These are phyloP conservation scores for Sialia sialis DNA, from an alignment of 2,113 vertebrate species.

Conservation along the genomic window DNA sequence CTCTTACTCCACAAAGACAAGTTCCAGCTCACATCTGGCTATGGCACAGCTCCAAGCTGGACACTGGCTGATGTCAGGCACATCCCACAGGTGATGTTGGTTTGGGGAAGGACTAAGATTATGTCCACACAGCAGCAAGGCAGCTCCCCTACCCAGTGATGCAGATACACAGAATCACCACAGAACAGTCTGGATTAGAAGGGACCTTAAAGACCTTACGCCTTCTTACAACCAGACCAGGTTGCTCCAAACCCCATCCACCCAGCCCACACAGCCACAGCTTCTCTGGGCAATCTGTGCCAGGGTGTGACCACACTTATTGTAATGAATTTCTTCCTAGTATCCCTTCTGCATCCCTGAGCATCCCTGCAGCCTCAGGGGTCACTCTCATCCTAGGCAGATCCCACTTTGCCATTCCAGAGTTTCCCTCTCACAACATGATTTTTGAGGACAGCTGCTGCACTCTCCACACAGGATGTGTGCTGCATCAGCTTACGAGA, in stretches of 20 bases:
- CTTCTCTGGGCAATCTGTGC: neutral
- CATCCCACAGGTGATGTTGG: rapidly evolving
- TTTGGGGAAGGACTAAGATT: neutral
- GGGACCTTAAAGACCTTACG: neutral
- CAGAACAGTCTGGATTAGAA: neutral
- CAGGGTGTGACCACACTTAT: neutral
- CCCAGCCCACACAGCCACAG: neutral
- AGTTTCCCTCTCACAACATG: neutral
- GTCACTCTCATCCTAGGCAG: neutral
- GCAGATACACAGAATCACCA: neutral
- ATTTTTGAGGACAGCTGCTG: neutral
- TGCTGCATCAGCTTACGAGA: neutral
- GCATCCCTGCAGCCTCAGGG: neutral
- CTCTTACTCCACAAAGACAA: neutral
- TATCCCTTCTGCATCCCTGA: neutral
- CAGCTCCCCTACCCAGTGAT: rapidly evolving
- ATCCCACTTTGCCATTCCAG: rapidly evolving
- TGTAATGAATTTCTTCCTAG: neutral
- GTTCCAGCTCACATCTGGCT: neutral
- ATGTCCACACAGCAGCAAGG: neutral
- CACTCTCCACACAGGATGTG: neutral
- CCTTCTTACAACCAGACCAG: neutral
- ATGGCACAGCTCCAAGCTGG: rapidly evolving
- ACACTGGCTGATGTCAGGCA: neutral
- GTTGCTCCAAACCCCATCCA: neutral